Conservation (phyloP, 2,888 invertebrate genomes). For the Orthosia gothica region DNA sequence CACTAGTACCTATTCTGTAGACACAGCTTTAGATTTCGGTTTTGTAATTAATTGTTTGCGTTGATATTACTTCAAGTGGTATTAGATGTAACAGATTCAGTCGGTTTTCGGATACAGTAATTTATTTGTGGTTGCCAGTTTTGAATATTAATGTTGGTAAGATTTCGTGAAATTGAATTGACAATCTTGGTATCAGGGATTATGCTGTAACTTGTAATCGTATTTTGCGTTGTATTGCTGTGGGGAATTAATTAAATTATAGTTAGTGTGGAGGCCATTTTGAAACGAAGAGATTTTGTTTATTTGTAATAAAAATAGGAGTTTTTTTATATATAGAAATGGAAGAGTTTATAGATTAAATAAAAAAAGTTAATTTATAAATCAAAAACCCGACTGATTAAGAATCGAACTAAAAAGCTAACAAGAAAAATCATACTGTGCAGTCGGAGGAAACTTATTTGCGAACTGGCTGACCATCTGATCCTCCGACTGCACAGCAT, state of each 20-base stretch:
- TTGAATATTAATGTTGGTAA: constrained; percentile 63
- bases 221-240: constrained; percentile 46
- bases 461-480: too few relatives aligned
- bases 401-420: too few relatives aligned
- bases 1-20: constrained; percentile 72
- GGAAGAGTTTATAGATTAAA: too few relatives aligned
- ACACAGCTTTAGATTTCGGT: constrained; percentile 64
- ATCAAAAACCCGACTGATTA: too few relatives aligned
- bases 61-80: constrained; percentile 66
- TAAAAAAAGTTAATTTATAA: too few relatives aligned
- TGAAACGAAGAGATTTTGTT: not conserved
- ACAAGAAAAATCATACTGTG: too few relatives aligned
- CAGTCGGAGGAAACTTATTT: too few relatives aligned
- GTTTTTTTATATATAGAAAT: too few relatives aligned
- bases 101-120: constrained; percentile 63
- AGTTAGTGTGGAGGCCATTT: constrained; percentile 22
- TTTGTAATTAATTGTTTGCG: constrained; percentile 69
- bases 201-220: constrained; percentile 58
- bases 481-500: too few relatives aligned
- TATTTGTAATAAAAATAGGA: not conserved
- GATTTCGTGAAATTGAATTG: constrained; percentile 63
- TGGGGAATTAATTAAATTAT: constrained; percentile 42
- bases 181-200: constrained; percentile 64
- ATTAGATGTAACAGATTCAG: constrained; percentile 63
- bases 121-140: constrained; percentile 63